phyloP scores from a whole-genome alignment of 2,888 invertebrate genomes.

The Calameuta filiformis region DNA sequence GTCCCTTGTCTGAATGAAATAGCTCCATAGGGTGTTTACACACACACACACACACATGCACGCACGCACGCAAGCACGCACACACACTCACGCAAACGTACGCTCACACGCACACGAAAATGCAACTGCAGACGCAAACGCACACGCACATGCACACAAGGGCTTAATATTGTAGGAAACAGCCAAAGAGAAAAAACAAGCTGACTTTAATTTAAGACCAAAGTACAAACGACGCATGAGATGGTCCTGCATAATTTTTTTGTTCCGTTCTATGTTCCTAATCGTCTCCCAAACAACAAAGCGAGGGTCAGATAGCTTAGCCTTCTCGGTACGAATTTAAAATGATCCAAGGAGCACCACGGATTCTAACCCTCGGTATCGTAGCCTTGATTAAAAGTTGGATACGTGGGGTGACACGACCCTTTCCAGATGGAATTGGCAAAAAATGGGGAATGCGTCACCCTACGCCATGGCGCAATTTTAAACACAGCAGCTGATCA shows the following conservation, averaged over 20 bases:
- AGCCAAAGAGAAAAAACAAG: background rate
- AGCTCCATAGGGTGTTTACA: too few species aligned
- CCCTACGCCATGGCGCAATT: background rate
- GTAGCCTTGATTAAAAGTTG: slow-evolving; percentile 15
- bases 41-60: too few species aligned
- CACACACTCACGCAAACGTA: too few species aligned
- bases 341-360: slow-evolving; percentile 11
- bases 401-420: background rate
- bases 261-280: background rate
- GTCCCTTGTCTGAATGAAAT: too few species aligned
- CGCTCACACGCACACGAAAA: too few species aligned
- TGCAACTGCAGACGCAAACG: too few species aligned
- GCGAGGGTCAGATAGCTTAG: background rate
- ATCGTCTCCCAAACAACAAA: background rate
- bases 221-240: background rate
- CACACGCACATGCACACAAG: too few species aligned
- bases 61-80: too few species aligned
- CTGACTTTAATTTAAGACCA: background rate
- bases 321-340: slow-evolving; percentile 2
- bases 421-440: slow-evolving; percentile 3
- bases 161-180: background rate
- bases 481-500: slow-evolving; percentile 2
- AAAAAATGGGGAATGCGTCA: background rate
- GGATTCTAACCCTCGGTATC: background rate
- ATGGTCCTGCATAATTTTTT: background rate